phyloP scores from a whole-genome alignment of 2,113 vertebrate species.

The Diadophis punctatus region DNA sequence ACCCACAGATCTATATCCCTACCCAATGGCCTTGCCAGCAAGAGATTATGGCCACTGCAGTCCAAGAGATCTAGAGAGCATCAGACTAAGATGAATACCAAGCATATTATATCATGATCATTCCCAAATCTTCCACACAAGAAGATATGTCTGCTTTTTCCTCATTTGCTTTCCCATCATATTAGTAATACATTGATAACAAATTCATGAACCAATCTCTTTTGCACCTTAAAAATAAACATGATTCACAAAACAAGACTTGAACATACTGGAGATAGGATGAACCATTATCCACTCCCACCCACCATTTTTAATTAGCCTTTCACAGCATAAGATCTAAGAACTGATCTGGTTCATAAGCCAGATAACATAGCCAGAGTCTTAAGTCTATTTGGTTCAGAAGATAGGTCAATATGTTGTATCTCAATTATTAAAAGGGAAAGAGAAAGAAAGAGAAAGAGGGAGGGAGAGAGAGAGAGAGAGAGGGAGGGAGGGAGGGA shows the following conservation, averaged over 20 bases:
- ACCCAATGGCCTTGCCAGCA: neutral
- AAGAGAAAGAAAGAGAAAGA: too few relatives aligned
- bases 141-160: neutral
- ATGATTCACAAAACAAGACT: neutral
- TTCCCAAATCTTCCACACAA: neutral
- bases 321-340: neutral
- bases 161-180: neutral
- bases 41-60: neutral
- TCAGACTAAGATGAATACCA: neutral
- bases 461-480: too few relatives aligned
- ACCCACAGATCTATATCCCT: neutral
- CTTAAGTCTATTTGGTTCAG: neutral
- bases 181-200: neutral
- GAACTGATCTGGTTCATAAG: neutral
- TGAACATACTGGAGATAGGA: neutral
- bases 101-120: neutral
- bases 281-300: neutral
- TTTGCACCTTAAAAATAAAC: neutral
- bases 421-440: neutral
- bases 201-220: neutral
- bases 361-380: neutral
- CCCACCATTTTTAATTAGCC: neutral
- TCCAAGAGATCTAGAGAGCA: neutral
- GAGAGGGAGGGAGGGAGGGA: too few relatives aligned
- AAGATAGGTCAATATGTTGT: neutral